Evolutionary conservation across 1,140 invertebrate genomes (phyloP), one percentile per base, ranked within the genome.

Genomic region (Aculops lycopersici): DNA sequence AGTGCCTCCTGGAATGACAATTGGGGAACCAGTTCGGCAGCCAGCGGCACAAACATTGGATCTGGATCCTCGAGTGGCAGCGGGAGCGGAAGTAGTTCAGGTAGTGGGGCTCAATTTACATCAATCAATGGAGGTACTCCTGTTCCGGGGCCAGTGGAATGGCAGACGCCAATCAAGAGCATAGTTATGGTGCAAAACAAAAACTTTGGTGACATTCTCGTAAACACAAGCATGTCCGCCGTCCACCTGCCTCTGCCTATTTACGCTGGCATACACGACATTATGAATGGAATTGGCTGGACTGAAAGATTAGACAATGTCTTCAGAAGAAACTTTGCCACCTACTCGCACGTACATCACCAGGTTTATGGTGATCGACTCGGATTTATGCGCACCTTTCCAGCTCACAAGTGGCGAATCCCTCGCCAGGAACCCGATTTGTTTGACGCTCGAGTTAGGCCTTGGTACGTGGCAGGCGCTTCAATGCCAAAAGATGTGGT

Each of bases 401-500:
- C 86, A 36, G 81, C 42, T 5, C 17, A 37, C 0, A 20, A 38
- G 35, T 44, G 43, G 45, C 17, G 35, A 20, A 17, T 38, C 21
- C 43, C 40, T 2, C 3, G n/a, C n/a, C n/a, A n/a, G n/a, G 48
- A 61, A 31, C 60, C 72, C 15, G 76, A 84, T 57, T 56, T 68
- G 1, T 88, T 79, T 51, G 80, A 86, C 51, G 81, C 76, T 49
- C 66, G 81, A 12, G 69, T 73, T n/a, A 61, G 74, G 37, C 74
- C 73, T 17, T 88, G 81, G 80, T 97, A 86, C 54, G 86, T 95
- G 44, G 75, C 90, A 58, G 86, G 88, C 1, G 80, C 88, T 0
- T 88, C 84, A 1, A 86, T 81, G 48, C 83, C 84, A 8, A 97
- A 97, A 58, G 86, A 97, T 53, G 71, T 97, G 45, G 68, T 98